A percentile compares a stretch with the other conserved stretches of the same genome.
These are phyloP conservation scores for Gymnodraco acuticeps DNA, from an alignment of 2,797 vertebrate species.

Conservation along the genomic window DNA sequence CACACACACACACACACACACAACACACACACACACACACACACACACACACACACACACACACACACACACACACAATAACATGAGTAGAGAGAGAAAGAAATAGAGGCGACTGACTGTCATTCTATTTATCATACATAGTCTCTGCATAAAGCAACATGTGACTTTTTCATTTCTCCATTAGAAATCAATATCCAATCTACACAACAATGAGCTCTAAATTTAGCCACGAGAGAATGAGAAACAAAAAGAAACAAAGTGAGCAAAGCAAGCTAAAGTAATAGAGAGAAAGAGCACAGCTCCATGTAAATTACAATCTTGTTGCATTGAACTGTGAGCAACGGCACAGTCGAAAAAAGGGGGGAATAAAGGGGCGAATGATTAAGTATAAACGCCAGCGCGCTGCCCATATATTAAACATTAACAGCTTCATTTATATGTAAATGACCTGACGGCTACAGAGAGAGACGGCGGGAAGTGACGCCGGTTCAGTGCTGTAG, in stretches of 20 bases:
- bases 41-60: constrained; percentile 52
- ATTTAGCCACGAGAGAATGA: constrained; percentile 87
- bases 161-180: constrained; percentile 69
- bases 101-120: constrained; percentile 73
- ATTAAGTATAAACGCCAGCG: constrained; percentile 75
- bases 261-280: constrained; percentile 57
- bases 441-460: constrained; percentile 85
- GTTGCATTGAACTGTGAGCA: constrained; percentile 92
- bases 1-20: constrained; percentile 42
- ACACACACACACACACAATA: background rate
- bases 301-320: constrained; percentile 95
- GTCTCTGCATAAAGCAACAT: constrained; percentile 84
- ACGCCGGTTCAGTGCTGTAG: constrained; percentile 81
- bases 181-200: constrained; percentile 89
- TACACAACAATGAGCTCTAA: constrained; percentile 94
- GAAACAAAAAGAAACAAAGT: constrained; percentile 59
- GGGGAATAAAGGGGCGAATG: constrained; percentile 77
- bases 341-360: constrained; percentile 84
- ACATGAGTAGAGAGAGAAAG: constrained; percentile 50
- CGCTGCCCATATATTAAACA: constrained; percentile 88
- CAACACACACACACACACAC: constrained; percentile 51
- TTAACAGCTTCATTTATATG: constrained; percentile 90
- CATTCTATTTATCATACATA: constrained; percentile 80
- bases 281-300: constrained; percentile 87
- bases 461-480: constrained; percentile 73